These are phyloP conservation scores for Hoplodrina blanda DNA, from an alignment of 2,888 invertebrate species.

Conservation along the genomic window DNA sequence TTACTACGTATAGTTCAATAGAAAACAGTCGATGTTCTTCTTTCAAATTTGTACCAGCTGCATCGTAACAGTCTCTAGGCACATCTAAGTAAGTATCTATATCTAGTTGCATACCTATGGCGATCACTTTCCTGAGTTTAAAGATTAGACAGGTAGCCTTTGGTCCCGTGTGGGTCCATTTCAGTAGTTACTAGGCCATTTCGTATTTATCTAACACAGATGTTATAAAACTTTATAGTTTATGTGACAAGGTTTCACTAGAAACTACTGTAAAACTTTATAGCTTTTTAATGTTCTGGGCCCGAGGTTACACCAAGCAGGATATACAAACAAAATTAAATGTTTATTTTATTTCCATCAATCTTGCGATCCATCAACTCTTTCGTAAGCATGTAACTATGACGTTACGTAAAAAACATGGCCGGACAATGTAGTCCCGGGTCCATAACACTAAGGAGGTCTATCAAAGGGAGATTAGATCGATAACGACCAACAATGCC, in stretches of 20 bases:
- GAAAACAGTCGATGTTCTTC: neutral
- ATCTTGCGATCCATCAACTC: constrained; percentile 82
- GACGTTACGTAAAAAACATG: constrained; percentile 71
- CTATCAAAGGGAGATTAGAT: constrained; percentile 90
- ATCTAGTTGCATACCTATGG: too few relatives aligned
- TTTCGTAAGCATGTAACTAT: constrained; percentile 68
- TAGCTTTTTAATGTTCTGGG: constrained; percentile 45
- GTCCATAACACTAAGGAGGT: constrained; percentile 85
- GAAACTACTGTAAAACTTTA: constrained; percentile 41
- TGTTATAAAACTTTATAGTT: constrained; percentile 24
- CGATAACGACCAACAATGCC: constrained; percentile 86
- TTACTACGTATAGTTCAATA: neutral
- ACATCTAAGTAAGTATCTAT: neutral
- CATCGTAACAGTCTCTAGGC: neutral
- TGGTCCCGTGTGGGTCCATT: neutral
- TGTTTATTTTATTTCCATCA: constrained; percentile 53
- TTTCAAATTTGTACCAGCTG: neutral
- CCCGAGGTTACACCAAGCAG: constrained; percentile 29
- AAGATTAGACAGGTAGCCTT: neutral
- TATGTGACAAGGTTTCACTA: constrained; percentile 33
- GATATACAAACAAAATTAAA: constrained; percentile 44
- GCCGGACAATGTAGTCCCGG: constrained; percentile 83
- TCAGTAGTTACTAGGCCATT: constrained; percentile 7
- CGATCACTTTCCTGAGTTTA: neutral
- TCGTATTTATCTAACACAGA: constrained; percentile 14